Percentiles rank a stretch among this genome's conserved stretches.
phyloP scores from a whole-genome alignment of 2,888 invertebrate genomes.

The Arctia plantaginis region DNA sequence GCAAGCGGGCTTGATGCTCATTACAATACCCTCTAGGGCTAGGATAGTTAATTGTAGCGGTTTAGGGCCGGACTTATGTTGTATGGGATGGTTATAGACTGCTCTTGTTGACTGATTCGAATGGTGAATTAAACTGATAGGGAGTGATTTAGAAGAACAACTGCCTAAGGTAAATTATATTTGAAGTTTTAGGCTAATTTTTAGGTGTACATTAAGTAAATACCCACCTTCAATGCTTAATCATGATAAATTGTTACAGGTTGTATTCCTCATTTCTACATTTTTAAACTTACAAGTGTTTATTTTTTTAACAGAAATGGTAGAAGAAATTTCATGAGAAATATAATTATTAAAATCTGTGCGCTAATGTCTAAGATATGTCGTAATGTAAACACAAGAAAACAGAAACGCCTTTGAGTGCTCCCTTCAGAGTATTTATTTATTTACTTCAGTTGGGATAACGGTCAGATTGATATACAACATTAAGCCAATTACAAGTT shows the following conservation, averaged over 20 bases:
- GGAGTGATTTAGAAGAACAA: background rate
- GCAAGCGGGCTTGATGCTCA: conserved; percentile 2
- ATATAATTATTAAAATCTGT: no score
- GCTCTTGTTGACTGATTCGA: conserved; percentile 6
- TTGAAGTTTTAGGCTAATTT: background rate
- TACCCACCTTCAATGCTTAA: background rate
- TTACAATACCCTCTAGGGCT: background rate
- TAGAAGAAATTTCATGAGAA: no score
- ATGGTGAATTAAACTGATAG: background rate
- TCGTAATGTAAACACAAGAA: no score
- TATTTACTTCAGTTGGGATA: no score
- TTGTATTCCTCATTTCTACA: no score
- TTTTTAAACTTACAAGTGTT: no score
- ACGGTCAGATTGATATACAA: no score
- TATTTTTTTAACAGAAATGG: no score
- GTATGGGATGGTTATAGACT: conserved; percentile 12
- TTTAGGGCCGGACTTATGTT: conserved; percentile 6
- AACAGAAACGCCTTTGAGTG: no score
- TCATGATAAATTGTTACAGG: background rate
- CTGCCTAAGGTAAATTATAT: background rate
- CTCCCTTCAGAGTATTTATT: no score
- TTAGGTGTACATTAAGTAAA: background rate
- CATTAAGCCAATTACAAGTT: no score
- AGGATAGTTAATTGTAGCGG: conserved; percentile 20
- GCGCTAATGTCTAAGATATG: no score